phyloP scores from a whole-genome alignment of 37 sponge, comb jelly and placozoan species.

The Spongilla lacustris region DNA sequence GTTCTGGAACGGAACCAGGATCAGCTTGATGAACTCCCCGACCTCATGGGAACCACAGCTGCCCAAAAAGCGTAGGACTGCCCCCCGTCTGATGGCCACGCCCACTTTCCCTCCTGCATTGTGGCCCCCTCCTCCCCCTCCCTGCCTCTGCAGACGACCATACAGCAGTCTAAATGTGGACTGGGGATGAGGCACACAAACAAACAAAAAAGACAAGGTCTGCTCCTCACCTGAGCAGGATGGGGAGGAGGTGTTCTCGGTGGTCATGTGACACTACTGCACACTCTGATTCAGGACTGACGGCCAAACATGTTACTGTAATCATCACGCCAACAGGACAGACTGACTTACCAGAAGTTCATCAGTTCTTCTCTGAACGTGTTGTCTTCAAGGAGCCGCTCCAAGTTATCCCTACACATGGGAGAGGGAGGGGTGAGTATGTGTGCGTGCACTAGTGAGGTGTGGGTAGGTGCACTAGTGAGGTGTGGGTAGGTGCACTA shows the following conservation, averaged over 20 bases:
- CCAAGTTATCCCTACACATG: conserved; percentile 66
- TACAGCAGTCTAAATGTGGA: conserved; percentile 52
- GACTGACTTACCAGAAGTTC: conserved; percentile 44
- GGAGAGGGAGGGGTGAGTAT: neutral
- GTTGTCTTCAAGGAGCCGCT: conserved; percentile 63
- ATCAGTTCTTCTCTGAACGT: conserved; percentile 70
- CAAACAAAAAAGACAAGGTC: neutral
- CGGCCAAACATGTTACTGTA: neutral
- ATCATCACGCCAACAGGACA: neutral
- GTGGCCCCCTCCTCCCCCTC: conserved; percentile 10
- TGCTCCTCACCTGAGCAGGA: conserved; percentile 67
- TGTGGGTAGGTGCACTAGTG: neutral
- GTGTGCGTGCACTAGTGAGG: neutral
- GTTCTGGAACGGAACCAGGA: conserved; percentile 47
- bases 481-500: no score
- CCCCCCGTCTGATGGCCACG: conserved; percentile 42
- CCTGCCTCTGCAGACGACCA: conserved; percentile 72
- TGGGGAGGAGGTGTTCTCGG: conserved; percentile 51
- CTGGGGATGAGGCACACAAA: neutral
- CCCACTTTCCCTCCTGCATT: conserved; percentile 35
- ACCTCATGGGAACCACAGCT: conserved; percentile 65
- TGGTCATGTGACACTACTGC: conserved; percentile 71
- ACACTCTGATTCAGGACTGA: conserved; percentile 44
- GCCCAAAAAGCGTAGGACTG: conserved; percentile 71
- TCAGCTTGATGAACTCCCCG: conserved; percentile 50